Conservation (phyloP, 2,113 vertebrate species). For the Thalassoma bifasciatum region DNA sequence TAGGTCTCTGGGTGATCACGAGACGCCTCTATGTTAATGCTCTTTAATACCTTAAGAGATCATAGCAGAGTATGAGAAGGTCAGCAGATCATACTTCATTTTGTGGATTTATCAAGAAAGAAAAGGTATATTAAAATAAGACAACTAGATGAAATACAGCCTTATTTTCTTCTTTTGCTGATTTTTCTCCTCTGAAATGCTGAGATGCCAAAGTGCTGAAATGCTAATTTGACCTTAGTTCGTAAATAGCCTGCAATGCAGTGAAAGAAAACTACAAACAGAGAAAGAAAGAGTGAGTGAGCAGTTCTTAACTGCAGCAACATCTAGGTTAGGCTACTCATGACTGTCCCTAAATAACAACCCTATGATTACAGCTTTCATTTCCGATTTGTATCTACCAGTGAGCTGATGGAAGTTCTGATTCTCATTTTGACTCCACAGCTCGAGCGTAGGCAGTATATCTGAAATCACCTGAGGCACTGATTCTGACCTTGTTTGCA, state of each 20-base stretch:
- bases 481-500: conserved; percentile 54
- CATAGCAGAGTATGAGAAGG: conserved; percentile 37
- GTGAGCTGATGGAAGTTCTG: conserved; percentile 33
- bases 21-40: conserved; percentile 60
- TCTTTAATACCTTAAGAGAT: conserved; percentile 61
- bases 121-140: conserved; percentile 51
- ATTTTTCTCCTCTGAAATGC: background rate
- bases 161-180: conserved; percentile 16
- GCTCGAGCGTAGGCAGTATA: conserved; percentile 35
- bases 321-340: conserved; percentile 61
- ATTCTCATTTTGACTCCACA: conserved; percentile 44
- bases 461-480: conserved; percentile 67
- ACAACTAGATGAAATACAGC: conserved; percentile 5
- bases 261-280: background rate
- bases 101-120: background rate
- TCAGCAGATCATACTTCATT: conserved; percentile 42
- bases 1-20: conserved; percentile 44
- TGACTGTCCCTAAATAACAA: conserved; percentile 45
- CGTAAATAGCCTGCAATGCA: conserved; percentile 29
- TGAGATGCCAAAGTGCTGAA: background rate
- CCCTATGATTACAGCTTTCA: conserved; percentile 54
- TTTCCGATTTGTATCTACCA: conserved; percentile 47
- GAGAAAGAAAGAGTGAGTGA: background rate
- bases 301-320: conserved; percentile 18
- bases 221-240: conserved; percentile 47